Evolutionary conservation across 1,140 invertebrate species (phyloP).

Genomic region (Stegodyphus dumicola): DNA sequence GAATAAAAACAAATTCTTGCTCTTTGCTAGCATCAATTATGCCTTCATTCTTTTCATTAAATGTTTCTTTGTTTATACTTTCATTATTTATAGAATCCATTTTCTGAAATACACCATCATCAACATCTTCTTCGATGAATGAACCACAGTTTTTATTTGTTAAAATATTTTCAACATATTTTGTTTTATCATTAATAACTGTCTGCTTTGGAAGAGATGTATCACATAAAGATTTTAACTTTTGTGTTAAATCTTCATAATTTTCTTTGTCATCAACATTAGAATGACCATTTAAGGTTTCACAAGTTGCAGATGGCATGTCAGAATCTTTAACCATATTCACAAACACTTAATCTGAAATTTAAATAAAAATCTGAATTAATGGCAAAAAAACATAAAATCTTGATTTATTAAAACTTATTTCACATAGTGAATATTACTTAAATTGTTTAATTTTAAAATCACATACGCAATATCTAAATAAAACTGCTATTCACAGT

Average conservation of each 20-base stretch:
- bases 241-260: conserved; percentile 22
- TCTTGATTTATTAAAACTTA: neutral
- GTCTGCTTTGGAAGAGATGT: conserved; percentile 19
- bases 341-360: neutral
- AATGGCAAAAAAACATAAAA: neutral
- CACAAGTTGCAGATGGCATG: conserved; percentile 10
- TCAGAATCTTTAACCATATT: conserved; percentile 53
- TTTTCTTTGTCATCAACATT: conserved; percentile 20
- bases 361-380: neutral
- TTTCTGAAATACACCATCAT: conserved; percentile 2
- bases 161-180: neutral
- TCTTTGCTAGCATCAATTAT: conserved; percentile 57
- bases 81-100: conserved; percentile 7
- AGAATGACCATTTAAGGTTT: conserved; percentile 38
- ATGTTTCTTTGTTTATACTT: neutral
- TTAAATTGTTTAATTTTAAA: neutral
- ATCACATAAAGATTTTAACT: conserved; percentile 11
- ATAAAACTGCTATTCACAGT: neutral
- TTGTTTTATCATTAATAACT: conserved; percentile 2
- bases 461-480: neutral
- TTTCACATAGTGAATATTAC: neutral
- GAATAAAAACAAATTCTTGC: conserved; percentile 82
- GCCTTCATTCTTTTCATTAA: conserved; percentile 46
- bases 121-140: conserved; percentile 2
- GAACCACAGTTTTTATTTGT: neutral